A percentile compares a stretch with the other conserved stretches of the same genome.
These are phyloP conservation scores for Crypturellus undulatus DNA, from an alignment of 2,113 vertebrate species.

Conservation along the genomic window DNA sequence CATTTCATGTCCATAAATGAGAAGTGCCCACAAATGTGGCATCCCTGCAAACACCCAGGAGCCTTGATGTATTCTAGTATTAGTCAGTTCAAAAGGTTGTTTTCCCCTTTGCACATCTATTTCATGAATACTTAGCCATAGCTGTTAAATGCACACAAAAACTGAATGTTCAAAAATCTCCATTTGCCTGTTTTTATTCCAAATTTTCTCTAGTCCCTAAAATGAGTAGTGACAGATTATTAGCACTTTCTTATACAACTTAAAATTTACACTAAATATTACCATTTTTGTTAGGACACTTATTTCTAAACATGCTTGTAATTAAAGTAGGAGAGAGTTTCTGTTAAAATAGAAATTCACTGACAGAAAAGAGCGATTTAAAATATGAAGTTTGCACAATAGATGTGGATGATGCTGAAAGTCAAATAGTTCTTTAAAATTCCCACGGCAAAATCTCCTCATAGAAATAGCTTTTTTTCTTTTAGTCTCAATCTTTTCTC, in stretches of 20 bases:
- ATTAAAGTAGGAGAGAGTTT: constrained; percentile 48
- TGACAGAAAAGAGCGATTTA: constrained; percentile 37
- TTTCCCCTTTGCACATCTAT: neutral
- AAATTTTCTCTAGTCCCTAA: constrained; percentile 44
- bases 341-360: constrained; percentile 52
- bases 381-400: constrained; percentile 43
- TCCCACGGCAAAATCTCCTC: constrained; percentile 47
- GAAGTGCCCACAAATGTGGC: neutral
- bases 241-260: constrained; percentile 23
- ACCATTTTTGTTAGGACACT: constrained; percentile 19
- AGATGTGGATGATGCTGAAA: constrained; percentile 43
- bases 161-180: neutral
- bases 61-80: neutral
- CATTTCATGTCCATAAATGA: neutral
- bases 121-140: neutral
- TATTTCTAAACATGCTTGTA: constrained; percentile 53
- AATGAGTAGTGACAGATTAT: constrained; percentile 32
- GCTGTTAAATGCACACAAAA: neutral
- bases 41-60: neutral
- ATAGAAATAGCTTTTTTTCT: constrained; percentile 35
- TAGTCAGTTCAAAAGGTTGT: neutral
- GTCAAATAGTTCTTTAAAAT: constrained; percentile 62
- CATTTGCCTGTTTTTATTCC: constrained; percentile 17
- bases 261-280: constrained; percentile 49
- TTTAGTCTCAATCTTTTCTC: constrained; percentile 27